A percentile compares a stretch with the other conserved stretches of the same genome.
Conservation (phyloP, 2,888 invertebrate species). For the Frankliniella fusca region DNA sequence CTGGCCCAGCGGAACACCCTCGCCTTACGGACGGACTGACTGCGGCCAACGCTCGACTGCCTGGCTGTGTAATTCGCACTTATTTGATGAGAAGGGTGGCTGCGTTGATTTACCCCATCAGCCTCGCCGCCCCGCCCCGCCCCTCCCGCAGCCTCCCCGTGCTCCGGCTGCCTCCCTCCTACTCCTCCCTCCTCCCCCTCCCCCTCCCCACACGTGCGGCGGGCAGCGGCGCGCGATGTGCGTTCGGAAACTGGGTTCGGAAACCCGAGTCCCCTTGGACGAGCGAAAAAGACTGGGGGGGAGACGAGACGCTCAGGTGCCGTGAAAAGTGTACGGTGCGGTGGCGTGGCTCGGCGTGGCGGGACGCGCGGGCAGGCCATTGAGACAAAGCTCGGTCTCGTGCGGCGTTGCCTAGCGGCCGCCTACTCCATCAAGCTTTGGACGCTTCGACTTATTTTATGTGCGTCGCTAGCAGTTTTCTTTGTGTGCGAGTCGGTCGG, state of each 20-base stretch:
- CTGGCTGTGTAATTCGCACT: neutral
- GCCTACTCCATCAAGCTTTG: no score
- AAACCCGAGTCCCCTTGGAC: neutral
- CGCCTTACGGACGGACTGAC: no score
- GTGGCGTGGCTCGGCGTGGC: neutral
- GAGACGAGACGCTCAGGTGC: neutral
- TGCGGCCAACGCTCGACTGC: neutral
- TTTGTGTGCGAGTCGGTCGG: no score
- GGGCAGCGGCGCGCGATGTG: neutral
- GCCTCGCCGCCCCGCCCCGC: neutral
- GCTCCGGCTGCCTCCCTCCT: neutral
- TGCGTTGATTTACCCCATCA: neutral
- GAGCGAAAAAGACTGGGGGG: no score
- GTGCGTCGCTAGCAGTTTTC: no score
- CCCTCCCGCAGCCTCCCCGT: neutral
- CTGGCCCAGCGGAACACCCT: no score
- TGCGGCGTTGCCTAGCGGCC: no score
- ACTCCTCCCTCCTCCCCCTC: neutral
- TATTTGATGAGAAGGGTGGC: slow-evolving; percentile 3
- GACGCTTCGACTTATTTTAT: no score
- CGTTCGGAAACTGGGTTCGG: neutral
- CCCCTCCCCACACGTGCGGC: neutral
- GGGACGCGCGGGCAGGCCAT: neutral
- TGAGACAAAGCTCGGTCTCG: no score
- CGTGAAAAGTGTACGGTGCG: neutral